Evolutionary conservation across 1,140 invertebrate genomes (phyloP).

Genomic region (Bombus breviceps): DNA sequence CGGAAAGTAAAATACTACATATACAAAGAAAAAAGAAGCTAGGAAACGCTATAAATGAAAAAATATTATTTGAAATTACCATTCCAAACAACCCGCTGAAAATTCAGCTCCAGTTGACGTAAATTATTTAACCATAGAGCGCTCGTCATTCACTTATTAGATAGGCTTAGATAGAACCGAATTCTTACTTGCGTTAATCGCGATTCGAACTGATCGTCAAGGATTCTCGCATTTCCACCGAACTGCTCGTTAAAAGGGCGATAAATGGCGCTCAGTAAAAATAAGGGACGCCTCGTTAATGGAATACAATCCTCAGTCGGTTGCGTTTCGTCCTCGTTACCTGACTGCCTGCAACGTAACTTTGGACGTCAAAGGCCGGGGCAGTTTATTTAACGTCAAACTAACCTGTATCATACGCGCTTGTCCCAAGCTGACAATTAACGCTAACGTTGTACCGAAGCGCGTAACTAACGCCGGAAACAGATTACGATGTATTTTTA

Average conservation of each 20-base stretch:
- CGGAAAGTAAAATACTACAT: not conserved
- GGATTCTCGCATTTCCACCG: slow-evolving; percentile 3
- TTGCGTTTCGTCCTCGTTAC: slow-evolving; percentile 1
- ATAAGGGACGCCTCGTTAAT: slow-evolving; percentile 45
- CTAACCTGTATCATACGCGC: slow-evolving; percentile 22
- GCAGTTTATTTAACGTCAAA: slow-evolving; percentile 51
- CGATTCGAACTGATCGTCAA: slow-evolving; percentile 6
- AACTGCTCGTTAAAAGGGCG: slow-evolving; percentile 10
- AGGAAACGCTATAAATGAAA: not conserved
- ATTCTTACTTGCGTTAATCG: not conserved
- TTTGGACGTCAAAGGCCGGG: slow-evolving; percentile 26
- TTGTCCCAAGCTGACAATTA: slow-evolving; percentile 36
- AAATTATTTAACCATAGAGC: not conserved
- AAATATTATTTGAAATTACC: not conserved
- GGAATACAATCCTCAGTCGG: not conserved
- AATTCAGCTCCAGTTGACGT: not conserved
- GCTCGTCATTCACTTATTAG: not conserved
- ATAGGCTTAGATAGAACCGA: not conserved
- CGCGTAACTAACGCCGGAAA: slow-evolving; percentile 31
- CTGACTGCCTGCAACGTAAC: slow-evolving; percentile 9
- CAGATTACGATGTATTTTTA: slow-evolving; percentile 49
- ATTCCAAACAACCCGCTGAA: not conserved
- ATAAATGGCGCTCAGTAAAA: slow-evolving; percentile 30
- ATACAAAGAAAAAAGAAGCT: no score
- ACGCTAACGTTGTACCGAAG: not conserved